These are phyloP conservation scores for Arrhopalites spinosus DNA, from an alignment of 2,888 invertebrate genomes.

Conservation along the genomic window DNA sequence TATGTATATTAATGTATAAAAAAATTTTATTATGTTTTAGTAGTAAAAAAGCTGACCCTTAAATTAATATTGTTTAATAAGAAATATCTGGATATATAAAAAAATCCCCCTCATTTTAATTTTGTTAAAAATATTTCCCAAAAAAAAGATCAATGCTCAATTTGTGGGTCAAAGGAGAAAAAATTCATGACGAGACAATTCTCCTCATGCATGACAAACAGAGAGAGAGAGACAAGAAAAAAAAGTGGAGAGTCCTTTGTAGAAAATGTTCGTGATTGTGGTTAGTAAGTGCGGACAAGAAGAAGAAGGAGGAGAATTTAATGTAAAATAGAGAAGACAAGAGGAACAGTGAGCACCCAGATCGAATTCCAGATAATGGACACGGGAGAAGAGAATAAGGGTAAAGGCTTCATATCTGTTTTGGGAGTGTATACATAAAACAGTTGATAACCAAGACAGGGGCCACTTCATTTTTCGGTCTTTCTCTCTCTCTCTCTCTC, in stretches of 20 bases:
- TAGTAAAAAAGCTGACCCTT: too few species aligned
- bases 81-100: too few species aligned
- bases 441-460: slow-evolving; percentile 23
- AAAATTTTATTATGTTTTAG: too few species aligned
- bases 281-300: not conserved
- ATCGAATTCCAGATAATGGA: slow-evolving; percentile 37
- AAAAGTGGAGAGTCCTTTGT: too few species aligned
- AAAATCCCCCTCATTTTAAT: too few species aligned
- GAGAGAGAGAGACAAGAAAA: too few species aligned
- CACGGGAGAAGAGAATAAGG: slow-evolving; percentile 28
- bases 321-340: slow-evolving; percentile 9
- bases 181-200: not conserved
- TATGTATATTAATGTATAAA: too few species aligned
- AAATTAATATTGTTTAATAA: too few species aligned
- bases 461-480: not conserved
- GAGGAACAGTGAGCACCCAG: slow-evolving; percentile 2
- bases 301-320: not conserved
- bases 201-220: too few species aligned
- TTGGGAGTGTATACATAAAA: not conserved
- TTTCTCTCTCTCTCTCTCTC: slow-evolving; percentile 10
- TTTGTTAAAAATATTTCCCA: too few species aligned
- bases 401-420: slow-evolving; percentile 3
- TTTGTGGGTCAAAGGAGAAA: slow-evolving; percentile 1
- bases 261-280: not conserved
- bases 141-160: not conserved